Conservation (phyloP, 2,888 invertebrate species). For the Beris morrisii region DNA sequence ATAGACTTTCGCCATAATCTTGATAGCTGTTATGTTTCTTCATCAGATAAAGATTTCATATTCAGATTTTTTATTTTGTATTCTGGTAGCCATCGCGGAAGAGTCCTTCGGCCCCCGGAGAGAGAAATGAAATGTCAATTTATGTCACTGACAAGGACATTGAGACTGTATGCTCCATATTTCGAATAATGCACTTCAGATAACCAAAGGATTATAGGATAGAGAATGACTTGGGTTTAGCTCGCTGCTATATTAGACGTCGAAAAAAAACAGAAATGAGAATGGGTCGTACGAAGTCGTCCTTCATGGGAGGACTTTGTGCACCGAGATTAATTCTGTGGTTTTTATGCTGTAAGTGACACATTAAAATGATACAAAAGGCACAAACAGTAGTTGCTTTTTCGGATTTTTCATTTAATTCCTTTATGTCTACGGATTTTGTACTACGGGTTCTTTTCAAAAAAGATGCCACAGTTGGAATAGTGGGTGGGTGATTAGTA, state of each 20-base stretch:
- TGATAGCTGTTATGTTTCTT: no score
- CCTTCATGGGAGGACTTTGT: constrained; percentile 16
- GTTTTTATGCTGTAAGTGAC: constrained; percentile 33
- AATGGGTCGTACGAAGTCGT: not conserved
- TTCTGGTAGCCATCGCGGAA: constrained; percentile 4
- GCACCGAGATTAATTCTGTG: constrained; percentile 34
- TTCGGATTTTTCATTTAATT: constrained; percentile 31
- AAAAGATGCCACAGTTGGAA: no score
- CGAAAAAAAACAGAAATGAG: no score
- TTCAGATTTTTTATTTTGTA: constrained; percentile 1
- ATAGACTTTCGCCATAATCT: no score
- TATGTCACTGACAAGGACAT: constrained; percentile 27
- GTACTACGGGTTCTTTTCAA: no score
- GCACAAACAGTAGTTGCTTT: constrained; percentile 28
- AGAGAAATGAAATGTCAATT: constrained; percentile 37
- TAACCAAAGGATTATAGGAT: constrained; percentile 25
- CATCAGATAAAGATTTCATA: no score
- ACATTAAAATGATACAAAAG: constrained; percentile 35
- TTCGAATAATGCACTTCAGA: constrained; percentile 2
- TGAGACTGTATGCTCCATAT: no score
- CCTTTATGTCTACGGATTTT: not conserved
- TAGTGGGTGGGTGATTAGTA: no score
- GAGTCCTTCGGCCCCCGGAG: not conserved
- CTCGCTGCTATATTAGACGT: not conserved
- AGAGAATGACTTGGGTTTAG: constrained; percentile 18